Conservation (phyloP, 2,888 invertebrate genomes). For the Creontiades dilutus region DNA sequence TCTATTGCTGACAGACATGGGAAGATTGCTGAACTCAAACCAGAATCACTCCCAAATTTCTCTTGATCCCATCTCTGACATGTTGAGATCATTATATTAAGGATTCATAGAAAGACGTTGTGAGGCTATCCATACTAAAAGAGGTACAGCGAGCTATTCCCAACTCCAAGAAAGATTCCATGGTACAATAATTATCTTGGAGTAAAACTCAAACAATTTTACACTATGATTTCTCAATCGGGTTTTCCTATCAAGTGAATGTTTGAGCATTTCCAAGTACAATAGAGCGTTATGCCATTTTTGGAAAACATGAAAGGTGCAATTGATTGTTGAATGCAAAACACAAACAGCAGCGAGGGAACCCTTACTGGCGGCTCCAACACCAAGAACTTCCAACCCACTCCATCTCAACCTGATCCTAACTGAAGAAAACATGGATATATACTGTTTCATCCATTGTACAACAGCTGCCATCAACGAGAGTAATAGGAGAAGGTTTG, state of each 20-base stretch:
- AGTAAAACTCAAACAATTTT: neutral
- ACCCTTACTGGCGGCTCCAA: neutral
- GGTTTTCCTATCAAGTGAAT: neutral
- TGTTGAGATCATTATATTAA: too few species aligned
- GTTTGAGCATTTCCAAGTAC: neutral
- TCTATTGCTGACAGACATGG: too few species aligned
- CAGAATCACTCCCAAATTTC: too few species aligned
- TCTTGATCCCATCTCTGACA: too few species aligned
- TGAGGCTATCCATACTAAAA: too few species aligned
- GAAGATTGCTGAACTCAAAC: too few species aligned
- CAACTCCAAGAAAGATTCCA: neutral
- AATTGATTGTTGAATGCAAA: neutral
- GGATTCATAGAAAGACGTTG: too few species aligned
- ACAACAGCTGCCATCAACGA: too few species aligned
- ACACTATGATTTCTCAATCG: neutral
- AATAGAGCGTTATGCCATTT: neutral
- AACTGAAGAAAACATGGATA: neutral
- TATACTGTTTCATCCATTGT: too few species aligned
- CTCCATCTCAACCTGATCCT: neutral
- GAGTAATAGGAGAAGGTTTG: too few species aligned
- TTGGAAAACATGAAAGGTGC: neutral
- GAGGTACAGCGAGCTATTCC: neutral
- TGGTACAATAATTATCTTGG: neutral
- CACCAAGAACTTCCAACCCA: neutral
- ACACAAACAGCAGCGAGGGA: neutral